A percentile compares a stretch with the other conserved stretches of the same genome.
Evolutionary conservation across 1,140 invertebrate genomes (phyloP).

Genomic region (Oedothorax gibbosus): DNA sequence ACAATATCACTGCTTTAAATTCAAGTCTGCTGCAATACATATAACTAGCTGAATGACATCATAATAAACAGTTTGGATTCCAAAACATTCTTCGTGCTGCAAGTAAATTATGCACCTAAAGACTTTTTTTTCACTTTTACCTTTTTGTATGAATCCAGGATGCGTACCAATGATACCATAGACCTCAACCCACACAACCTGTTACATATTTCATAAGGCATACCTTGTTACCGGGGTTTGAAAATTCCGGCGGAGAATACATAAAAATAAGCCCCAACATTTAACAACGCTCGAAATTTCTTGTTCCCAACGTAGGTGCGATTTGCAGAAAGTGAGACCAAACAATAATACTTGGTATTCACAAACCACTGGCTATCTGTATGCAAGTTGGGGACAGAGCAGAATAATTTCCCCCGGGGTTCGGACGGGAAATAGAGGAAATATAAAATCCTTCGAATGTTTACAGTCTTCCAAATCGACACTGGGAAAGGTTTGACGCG

Average conservation of each 20-base stretch:
- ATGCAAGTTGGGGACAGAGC: slow-evolving; percentile 26
- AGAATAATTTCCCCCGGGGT: slow-evolving; percentile 47
- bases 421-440: slow-evolving; percentile 33
- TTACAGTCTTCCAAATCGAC: slow-evolving; percentile 8
- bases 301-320: slow-evolving; percentile 33
- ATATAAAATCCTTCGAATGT: slow-evolving; percentile 38
- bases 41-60: slow-evolving; percentile 23
- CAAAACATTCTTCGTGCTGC: slow-evolving; percentile 24
- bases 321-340: slow-evolving; percentile 27
- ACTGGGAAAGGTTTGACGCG: too few species aligned
- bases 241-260: slow-evolving; percentile 20
- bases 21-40: not conserved
- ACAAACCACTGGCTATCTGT: slow-evolving; percentile 41
- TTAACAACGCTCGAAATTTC: slow-evolving; percentile 22
- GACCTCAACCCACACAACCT: slow-evolving; percentile 26
- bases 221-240: slow-evolving; percentile 18
- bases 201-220: slow-evolving; percentile 55
- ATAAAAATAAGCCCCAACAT: slow-evolving; percentile 46
- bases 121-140: not conserved
- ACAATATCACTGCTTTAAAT: slow-evolving; percentile 10
- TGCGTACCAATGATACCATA: slow-evolving; percentile 13
- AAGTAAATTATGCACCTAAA: slow-evolving; percentile 26
- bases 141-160: slow-evolving; percentile 22
- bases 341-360: slow-evolving; percentile 26
- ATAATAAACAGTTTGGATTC: slow-evolving; percentile 40